These are phyloP conservation scores for Amphipoea lucens DNA, from an alignment of 2,888 invertebrate genomes.

Conservation along the genomic window DNA sequence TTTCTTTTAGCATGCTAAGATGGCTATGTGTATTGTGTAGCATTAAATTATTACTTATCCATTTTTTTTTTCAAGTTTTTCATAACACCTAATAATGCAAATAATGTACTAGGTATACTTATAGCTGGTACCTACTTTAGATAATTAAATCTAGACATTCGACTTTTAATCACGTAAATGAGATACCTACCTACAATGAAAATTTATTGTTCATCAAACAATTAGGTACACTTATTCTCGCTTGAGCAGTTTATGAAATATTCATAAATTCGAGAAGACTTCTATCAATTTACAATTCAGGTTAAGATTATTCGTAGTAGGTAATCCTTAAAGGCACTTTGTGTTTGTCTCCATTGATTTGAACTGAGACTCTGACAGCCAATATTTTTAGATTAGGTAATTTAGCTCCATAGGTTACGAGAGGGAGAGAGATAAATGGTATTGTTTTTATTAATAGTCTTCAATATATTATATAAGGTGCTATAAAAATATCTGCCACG, in stretches of 20 bases:
- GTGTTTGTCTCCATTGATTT: conserved; percentile 1
- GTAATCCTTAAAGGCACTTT: background rate
- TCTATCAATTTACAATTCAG: conserved; percentile 5
- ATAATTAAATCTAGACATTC: background rate
- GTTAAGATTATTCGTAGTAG: conserved; percentile 12
- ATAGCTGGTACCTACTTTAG: background rate
- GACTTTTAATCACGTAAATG: background rate
- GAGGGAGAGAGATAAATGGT: background rate
- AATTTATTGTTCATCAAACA: conserved; percentile 10
- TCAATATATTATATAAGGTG: background rate
- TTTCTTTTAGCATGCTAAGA: background rate
- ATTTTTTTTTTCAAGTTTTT: background rate
- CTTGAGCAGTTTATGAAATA: conserved; percentile 4
- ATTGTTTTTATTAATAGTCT: background rate
- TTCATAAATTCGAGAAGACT: conserved; percentile 11
- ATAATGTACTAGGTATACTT: background rate
- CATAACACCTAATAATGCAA: background rate
- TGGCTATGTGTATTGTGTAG: background rate
- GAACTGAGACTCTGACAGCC: background rate
- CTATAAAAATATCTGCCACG: too few species aligned
- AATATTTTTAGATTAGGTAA: background rate
- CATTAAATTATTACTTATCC: background rate
- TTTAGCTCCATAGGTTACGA: background rate
- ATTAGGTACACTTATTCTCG: conserved; percentile 18
- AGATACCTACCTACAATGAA: background rate